A percentile compares a stretch with the other conserved stretches of the same genome.
Conservation (phyloP, 2,888 invertebrate species). For the Corbicula japonica region DNA sequence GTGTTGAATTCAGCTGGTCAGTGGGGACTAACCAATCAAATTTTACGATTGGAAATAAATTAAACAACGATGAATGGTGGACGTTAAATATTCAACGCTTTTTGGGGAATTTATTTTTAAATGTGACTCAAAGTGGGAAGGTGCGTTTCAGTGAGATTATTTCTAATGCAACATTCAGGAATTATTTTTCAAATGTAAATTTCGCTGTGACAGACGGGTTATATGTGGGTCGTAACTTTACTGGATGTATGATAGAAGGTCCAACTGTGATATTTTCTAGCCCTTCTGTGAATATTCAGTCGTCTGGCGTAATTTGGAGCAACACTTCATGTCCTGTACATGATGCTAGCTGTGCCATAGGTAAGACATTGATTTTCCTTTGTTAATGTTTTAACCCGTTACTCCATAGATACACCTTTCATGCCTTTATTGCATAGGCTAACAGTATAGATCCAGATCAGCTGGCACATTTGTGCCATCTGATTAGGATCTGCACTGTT, state of each 20-base stretch:
- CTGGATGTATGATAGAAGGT: conserved; percentile 73
- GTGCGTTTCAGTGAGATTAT: conserved; percentile 55
- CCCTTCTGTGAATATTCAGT: conserved; percentile 36
- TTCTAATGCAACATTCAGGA: conserved; percentile 69
- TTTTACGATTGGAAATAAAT: conserved; percentile 49
- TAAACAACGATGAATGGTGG: conserved; percentile 70
- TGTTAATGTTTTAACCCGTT: too few relatives aligned
- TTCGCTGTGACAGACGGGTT: conserved; percentile 59
- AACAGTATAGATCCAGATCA: too few relatives aligned
- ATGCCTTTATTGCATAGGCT: too few relatives aligned
- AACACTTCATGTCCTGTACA: conserved; percentile 57
- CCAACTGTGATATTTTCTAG: conserved; percentile 69
- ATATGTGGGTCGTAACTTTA: conserved; percentile 67
- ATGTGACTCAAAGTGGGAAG: conserved; percentile 52
- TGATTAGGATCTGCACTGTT: too few relatives aligned
- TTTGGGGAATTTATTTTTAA: conserved; percentile 67
- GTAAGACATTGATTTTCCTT: conserved; percentile 36
- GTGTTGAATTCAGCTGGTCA: conserved; percentile 66
- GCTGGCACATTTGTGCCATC: too few relatives aligned
- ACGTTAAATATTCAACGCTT: conserved; percentile 56
- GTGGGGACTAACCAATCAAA: conserved; percentile 35
- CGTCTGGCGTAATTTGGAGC: conserved; percentile 63
- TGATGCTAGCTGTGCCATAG: conserved; percentile 50
- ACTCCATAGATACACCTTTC: too few relatives aligned
- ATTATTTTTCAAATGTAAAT: conserved; percentile 62